phyloP scores from a whole-genome alignment of 2,888 invertebrate species.

The Monopis laevigella region DNA sequence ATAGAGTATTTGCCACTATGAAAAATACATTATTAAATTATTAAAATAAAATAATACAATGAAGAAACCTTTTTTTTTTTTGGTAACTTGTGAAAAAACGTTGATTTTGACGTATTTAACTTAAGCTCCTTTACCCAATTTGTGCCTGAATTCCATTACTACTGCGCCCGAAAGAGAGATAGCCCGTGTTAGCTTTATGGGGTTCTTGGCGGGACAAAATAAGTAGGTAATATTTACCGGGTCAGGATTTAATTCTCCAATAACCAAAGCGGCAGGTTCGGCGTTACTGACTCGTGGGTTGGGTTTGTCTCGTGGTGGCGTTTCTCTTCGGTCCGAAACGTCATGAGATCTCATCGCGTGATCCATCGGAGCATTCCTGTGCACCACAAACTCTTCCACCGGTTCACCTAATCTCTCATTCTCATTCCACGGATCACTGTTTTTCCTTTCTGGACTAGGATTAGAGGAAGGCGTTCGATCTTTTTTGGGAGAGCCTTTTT shows the following conservation, averaged over 20 bases:
- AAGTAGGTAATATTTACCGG: conserved; percentile 32
- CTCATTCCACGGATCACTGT: conserved; percentile 29
- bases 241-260: conserved; percentile 51
- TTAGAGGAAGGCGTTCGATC: conserved; percentile 51
- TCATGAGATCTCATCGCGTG: conserved; percentile 24
- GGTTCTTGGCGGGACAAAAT: neutral
- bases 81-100: too few relatives aligned
- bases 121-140: conserved; percentile 55
- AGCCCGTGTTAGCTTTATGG: conserved; percentile 71
- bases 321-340: conserved; percentile 29
- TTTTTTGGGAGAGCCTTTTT: conserved; percentile 81
- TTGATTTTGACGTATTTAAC: too few relatives aligned
- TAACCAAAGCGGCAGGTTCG: conserved; percentile 51
- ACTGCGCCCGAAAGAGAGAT: conserved; percentile 87
- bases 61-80: too few relatives aligned
- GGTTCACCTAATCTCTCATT: conserved; percentile 29
- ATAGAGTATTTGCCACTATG: too few relatives aligned
- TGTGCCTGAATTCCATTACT: conserved; percentile 78
- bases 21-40: too few relatives aligned
- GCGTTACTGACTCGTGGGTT: conserved; percentile 23
- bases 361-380: conserved; percentile 4
- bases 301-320: conserved; percentile 32
- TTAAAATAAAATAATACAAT: too few relatives aligned
- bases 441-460: conserved; percentile 35
- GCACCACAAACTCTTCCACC: conserved; percentile 23